Evolutionary conservation across 2,113 vertebrate species (phyloP), one percentile per base, ranked within the genome.

Genomic region (Macrotus californicus): DNA sequence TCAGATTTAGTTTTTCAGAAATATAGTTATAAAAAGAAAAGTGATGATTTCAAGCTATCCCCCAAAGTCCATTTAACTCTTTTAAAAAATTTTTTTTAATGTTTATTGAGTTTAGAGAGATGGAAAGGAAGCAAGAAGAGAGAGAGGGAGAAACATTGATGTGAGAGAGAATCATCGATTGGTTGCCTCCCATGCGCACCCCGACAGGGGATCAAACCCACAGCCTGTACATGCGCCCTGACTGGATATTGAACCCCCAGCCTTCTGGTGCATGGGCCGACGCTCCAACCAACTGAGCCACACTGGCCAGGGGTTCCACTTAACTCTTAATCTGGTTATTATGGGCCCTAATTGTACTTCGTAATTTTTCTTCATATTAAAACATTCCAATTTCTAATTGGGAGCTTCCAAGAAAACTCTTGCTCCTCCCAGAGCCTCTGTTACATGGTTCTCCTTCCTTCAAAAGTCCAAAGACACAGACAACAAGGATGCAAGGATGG

Each of bases 281-380:
- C 26, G 16, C 59, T 22, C 26, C 24, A 61, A 11, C 59, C 59
- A 61, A 26, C 26, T 61, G 59, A 59, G 24, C 24, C 4, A 26
- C 59, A 61, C 24, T 61, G 24, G 10, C 26, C 59, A 61, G 59
- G 59, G 59, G 11, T 24, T 1, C 26, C 14, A 41, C 61, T 85
- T 88, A 73, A 46, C 41, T 85, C 48, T 59, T 56, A 43, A 34
- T 95, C 48, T 46, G 3, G n/a, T n/a, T 69, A 10, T 69, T 76
- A 10, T 18, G 16, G 54, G 61, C 64, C 19, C 64, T 89, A 54
- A 24, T 39, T 87, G 29, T 69, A 39, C 15, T 86, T 61, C 46
- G n/a, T 73, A 43, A 46, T n/a, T 87, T 87, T 66, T 89, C 66
- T 93, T 94, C 19, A 29, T 66, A 26, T 89, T 90, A 75, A 95